These are phyloP conservation scores for Muntiacus reevesi DNA, from an alignment of 2,113 vertebrate genomes.

Conservation along the genomic window DNA sequence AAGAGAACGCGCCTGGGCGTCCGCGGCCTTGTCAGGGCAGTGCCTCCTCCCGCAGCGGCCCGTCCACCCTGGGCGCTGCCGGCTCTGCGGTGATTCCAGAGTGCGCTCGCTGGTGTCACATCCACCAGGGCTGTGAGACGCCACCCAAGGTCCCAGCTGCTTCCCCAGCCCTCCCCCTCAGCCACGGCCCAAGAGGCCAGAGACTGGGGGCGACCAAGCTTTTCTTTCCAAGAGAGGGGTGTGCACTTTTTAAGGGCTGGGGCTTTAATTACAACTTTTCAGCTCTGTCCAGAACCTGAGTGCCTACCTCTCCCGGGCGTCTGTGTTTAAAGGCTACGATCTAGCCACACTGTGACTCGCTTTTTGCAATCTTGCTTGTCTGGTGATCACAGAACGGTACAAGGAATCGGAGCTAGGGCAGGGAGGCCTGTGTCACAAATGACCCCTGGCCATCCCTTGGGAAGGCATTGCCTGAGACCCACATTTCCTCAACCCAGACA, in stretches of 20 bases:
- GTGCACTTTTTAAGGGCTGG: background rate
- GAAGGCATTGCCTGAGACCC: background rate
- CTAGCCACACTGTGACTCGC: background rate
- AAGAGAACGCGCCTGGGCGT: background rate
- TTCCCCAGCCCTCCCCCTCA: background rate
- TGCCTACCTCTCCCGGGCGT: rapidly evolving
- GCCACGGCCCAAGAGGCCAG: background rate
- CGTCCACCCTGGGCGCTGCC: background rate
- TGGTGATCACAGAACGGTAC: background rate
- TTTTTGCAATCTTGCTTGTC: background rate
- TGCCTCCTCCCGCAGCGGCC: background rate
- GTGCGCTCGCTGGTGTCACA: rapidly evolving
- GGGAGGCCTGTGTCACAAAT: background rate
- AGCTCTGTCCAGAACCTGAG: background rate
- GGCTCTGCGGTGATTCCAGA: background rate
- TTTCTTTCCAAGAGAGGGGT: background rate
- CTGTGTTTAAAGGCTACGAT: background rate
- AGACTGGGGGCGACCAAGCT: background rate
- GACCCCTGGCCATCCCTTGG: background rate
- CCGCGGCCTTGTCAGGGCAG: no score
- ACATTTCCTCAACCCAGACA: background rate
- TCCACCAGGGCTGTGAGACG: background rate
- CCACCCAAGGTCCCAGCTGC: background rate
- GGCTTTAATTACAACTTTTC: background rate
- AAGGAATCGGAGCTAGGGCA: background rate